Conservation (phyloP, 2,113 vertebrate species). For the Miniopterus natalensis region DNA sequence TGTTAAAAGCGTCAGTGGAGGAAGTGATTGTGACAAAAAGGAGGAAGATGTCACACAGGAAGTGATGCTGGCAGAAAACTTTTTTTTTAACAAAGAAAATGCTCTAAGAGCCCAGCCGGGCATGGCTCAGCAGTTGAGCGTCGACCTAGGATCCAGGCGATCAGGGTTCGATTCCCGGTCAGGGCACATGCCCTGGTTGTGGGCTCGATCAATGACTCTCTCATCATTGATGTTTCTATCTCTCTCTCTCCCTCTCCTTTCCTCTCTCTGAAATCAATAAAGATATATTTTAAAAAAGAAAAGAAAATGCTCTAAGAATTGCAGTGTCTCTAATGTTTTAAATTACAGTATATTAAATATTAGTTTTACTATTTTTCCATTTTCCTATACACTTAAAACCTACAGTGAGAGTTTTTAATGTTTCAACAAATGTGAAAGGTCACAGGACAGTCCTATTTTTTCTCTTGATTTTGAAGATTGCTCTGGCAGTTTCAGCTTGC, state of each 20-base stretch:
- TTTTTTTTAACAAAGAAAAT: not conserved
- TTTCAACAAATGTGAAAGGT: constrained; percentile 23
- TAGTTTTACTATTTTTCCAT: not conserved
- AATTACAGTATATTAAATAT: not conserved
- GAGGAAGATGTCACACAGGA: not conserved
- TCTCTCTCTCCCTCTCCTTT: no score
- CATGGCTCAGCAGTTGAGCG: no score
- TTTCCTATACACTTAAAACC: not conserved
- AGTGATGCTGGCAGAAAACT: not conserved
- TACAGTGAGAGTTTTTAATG: not conserved
- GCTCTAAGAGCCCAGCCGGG: not conserved
- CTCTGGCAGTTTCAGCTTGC: not conserved
- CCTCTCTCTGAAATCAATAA: no score
- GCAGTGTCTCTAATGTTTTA: not conserved
- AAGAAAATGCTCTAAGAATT: constrained; percentile 17
- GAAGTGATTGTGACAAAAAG: not conserved
- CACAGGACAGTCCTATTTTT: not conserved
- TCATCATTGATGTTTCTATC: no score
- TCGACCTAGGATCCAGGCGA: no score
- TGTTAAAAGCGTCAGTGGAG: not conserved
- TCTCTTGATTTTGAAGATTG: not conserved
- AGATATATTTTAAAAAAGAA: not conserved
- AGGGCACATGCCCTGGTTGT: no score
- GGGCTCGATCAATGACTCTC: no score
- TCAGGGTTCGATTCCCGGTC: no score